phyloP scores from a whole-genome alignment of 2,113 vertebrate species.

The Tauraco erythrolophus region DNA sequence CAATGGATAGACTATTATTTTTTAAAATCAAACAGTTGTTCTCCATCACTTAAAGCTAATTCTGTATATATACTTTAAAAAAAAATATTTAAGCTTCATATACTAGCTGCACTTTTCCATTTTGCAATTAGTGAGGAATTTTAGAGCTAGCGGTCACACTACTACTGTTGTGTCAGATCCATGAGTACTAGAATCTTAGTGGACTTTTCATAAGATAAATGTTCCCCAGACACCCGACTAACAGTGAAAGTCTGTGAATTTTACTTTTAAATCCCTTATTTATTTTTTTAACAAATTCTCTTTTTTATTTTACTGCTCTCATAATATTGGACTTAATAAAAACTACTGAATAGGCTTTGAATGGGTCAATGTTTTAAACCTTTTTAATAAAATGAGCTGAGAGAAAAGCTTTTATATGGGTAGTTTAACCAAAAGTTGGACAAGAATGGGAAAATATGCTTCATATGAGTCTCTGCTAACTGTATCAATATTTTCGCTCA shows the following conservation, averaged over 20 bases:
- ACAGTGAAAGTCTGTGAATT: neutral
- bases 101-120: neutral
- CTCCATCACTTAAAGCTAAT: neutral
- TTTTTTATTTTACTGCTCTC: neutral
- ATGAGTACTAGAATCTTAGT: neutral
- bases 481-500: neutral
- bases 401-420: neutral
- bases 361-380: neutral
- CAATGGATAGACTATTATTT: neutral
- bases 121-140: neutral
- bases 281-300: neutral
- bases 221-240: neutral
- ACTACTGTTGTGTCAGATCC: neutral
- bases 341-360: neutral
- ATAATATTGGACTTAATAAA: neutral
- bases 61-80: neutral
- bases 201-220: neutral
- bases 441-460: neutral
- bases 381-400: neutral
- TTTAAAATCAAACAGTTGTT: neutral
- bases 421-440: neutral
- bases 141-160: neutral
- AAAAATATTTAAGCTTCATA: neutral
- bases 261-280: neutral
- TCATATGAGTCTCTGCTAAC: neutral